A percentile compares a stretch with the other conserved stretches of the same genome.
phyloP scores from a whole-genome alignment of 2,888 invertebrate species.

The Acronicta aceris region DNA sequence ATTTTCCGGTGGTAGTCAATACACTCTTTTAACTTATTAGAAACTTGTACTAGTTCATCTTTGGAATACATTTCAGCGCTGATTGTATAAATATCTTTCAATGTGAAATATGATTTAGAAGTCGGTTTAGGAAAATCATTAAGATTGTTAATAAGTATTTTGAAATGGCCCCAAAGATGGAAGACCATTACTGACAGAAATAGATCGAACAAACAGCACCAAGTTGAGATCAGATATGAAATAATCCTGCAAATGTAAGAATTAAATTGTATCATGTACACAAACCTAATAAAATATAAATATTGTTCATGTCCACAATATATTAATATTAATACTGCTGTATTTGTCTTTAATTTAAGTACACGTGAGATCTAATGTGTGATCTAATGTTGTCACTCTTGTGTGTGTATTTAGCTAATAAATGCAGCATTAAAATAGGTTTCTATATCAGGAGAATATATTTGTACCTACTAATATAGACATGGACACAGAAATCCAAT shows the following conservation, averaged over 20 bases:
- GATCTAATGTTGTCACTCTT: no score
- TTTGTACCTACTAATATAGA: no score
- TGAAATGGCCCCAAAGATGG: conserved; percentile 55
- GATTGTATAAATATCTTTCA: background rate
- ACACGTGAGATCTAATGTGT: no score
- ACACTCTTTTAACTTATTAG: conserved; percentile 31
- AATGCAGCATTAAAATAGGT: no score
- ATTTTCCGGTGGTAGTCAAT: conserved; percentile 47
- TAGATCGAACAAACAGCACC: conserved; percentile 45
- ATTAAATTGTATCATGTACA: no score
- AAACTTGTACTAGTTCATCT: conserved; percentile 33
- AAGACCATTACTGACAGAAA: conserved; percentile 50
- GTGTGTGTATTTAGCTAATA: no score
- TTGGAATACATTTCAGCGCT: conserved; percentile 27
- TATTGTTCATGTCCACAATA: no score
- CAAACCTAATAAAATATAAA: no score
- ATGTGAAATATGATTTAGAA: background rate
- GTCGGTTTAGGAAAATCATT: conserved; percentile 44
- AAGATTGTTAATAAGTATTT: conserved; percentile 41
- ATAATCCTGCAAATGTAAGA: conserved; percentile 14
- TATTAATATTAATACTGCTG: no score
- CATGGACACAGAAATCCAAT: no score
- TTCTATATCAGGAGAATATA: no score
- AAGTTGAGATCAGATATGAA: conserved; percentile 22
- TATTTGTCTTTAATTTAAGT: no score